phyloP scores from a whole-genome alignment of 2,113 vertebrate genomes.

The Bungarus multicinctus region DNA sequence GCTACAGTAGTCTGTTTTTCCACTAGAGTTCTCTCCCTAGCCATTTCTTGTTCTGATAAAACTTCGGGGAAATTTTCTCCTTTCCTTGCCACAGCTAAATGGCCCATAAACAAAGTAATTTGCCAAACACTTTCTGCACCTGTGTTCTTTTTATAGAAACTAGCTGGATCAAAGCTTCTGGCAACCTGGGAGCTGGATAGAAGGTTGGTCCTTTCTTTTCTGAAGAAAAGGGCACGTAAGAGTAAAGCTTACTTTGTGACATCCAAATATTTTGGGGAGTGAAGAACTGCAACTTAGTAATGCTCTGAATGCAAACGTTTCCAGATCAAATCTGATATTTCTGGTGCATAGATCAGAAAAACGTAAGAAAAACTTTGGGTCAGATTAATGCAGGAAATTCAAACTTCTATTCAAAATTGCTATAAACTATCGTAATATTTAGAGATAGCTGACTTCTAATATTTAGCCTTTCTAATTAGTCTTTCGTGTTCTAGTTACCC shows the following conservation, averaged over 20 bases:
- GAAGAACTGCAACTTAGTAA: neutral
- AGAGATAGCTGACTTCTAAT: neutral
- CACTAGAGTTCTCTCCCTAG: neutral
- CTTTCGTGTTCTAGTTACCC: neutral
- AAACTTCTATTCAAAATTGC: neutral
- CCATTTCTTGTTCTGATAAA: neutral
- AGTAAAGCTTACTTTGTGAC: neutral
- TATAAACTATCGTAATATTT: neutral
- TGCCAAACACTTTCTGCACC: neutral
- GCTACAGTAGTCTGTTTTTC: neutral
- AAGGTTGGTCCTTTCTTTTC: neutral
- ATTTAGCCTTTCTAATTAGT: neutral
- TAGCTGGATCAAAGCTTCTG: neutral
- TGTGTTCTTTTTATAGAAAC: neutral
- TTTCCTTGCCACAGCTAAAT: neutral
- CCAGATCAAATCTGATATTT: neutral
- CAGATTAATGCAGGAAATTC: neutral
- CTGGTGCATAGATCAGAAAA: neutral
- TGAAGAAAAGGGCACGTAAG: neutral
- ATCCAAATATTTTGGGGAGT: neutral
- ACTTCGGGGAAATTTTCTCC: neutral
- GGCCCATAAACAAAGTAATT: neutral
- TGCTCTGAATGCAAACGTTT: neutral
- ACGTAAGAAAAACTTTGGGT: neutral
- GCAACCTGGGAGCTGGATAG: neutral